phyloP scores from a whole-genome alignment of 2,888 invertebrate genomes.

The Lasiommata megera region DNA sequence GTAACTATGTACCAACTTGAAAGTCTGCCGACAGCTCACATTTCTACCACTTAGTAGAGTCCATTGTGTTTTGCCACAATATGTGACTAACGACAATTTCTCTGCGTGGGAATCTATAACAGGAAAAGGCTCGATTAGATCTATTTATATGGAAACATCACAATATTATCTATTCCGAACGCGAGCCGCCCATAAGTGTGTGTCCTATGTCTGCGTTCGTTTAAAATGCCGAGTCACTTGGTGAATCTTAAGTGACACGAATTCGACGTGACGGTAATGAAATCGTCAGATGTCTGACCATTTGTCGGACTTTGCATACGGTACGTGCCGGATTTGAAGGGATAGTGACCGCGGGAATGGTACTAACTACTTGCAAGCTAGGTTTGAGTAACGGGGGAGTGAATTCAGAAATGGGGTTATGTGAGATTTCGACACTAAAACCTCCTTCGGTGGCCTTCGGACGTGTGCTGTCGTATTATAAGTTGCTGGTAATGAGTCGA shows the following conservation, averaged over 20 bases:
- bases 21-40: constrained; percentile 6
- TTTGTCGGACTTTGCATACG: constrained; percentile 14
- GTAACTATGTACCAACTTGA: too few relatives aligned
- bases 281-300: constrained; percentile 27
- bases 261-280: constrained; percentile 61
- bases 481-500: too few relatives aligned
- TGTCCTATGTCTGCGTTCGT: constrained; percentile 50
- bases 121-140: constrained; percentile 38
- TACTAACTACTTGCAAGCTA: too few relatives aligned
- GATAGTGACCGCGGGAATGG: neutral
- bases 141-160: constrained; percentile 36
- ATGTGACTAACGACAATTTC: too few relatives aligned
- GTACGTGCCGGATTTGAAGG: neutral
- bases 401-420: too few relatives aligned
- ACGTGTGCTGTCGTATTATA: too few relatives aligned
- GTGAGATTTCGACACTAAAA: too few relatives aligned
- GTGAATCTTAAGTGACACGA: constrained; percentile 70
- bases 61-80: constrained; percentile 22
- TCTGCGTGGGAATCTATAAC: constrained; percentile 36
- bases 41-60: constrained; percentile 9
- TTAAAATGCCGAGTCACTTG: constrained; percentile 66
- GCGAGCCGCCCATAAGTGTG: constrained; percentile 46
- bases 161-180: constrained; percentile 43
- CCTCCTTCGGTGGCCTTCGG: too few relatives aligned
- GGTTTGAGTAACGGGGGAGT: too few relatives aligned